A percentile compares a stretch with the other conserved stretches of the same genome.
Conservation (phyloP, 2,113 vertebrate genomes). For the Psettodes erumei region DNA sequence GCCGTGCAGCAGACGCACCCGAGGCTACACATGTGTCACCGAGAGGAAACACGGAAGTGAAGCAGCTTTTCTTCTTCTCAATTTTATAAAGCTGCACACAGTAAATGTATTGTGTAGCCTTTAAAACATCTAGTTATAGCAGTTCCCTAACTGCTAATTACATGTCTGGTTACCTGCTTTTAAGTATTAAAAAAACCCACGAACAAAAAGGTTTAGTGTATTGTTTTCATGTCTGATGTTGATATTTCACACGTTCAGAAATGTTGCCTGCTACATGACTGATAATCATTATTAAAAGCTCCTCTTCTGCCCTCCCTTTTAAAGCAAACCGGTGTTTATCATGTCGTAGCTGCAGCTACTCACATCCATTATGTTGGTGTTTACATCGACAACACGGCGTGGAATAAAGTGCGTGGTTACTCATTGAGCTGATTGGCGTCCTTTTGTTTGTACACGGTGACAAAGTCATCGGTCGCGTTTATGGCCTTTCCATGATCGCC, state of each 20-base stretch:
- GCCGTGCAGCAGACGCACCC: slow-evolving; percentile 33
- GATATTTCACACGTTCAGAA: slow-evolving; percentile 8
- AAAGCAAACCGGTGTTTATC: slow-evolving; percentile 5
- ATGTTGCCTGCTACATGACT: not conserved
- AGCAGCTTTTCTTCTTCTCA: slow-evolving; percentile 34
- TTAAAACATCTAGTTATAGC: not conserved
- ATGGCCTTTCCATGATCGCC: slow-evolving; percentile 80
- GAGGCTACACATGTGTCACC: slow-evolving; percentile 50
- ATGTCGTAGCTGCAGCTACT: slow-evolving; percentile 3
- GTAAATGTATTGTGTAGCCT: slow-evolving; percentile 26
- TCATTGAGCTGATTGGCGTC: slow-evolving; percentile 72
- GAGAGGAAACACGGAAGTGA: slow-evolving; percentile 36
- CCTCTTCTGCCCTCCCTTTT: not conserved
- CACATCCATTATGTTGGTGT: slow-evolving; percentile 32
- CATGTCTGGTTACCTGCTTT: slow-evolving; percentile 22
- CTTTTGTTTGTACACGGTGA: slow-evolving; percentile 71
- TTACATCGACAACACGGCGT: slow-evolving; percentile 38
- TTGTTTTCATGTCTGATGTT: slow-evolving; percentile 12
- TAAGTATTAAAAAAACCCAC: slow-evolving; percentile 46
- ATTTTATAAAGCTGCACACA: slow-evolving; percentile 27
- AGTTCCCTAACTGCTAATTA: slow-evolving; percentile 35
- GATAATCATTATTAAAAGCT: slow-evolving; percentile 19
- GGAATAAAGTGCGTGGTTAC: slow-evolving; percentile 68
- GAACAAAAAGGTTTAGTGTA: not conserved
- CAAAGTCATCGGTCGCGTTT: slow-evolving; percentile 70